Conservation (phyloP, 2,113 vertebrate genomes). For the Indicator indicator region DNA sequence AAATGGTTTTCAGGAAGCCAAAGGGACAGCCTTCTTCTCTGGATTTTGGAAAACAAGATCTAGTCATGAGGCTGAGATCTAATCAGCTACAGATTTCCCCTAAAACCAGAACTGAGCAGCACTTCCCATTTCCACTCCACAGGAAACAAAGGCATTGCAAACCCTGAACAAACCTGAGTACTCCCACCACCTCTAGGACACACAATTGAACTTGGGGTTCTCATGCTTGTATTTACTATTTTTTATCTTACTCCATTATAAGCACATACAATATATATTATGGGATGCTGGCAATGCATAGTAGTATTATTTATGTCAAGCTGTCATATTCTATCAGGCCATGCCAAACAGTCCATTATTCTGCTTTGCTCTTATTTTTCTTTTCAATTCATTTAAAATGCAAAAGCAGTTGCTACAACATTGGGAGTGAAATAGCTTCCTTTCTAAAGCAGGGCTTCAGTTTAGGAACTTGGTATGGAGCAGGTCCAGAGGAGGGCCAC, state of each 20-base stretch:
- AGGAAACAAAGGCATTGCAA: background rate
- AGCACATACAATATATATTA: background rate
- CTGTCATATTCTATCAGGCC: background rate
- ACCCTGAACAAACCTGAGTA: background rate
- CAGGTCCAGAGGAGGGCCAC: too few species aligned
- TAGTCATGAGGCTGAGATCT: background rate
- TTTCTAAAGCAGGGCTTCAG: background rate
- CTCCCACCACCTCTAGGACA: background rate
- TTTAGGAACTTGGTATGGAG: background rate
- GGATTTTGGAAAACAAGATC: background rate
- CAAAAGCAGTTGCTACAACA: background rate
- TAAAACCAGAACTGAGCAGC: background rate
- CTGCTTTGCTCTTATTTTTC: background rate
- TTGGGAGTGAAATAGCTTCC: background rate
- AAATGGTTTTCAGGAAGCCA: background rate
- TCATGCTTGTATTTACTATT: background rate
- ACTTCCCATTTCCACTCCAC: background rate
- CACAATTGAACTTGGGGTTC: background rate
- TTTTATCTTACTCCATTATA: background rate
- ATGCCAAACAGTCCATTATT: background rate
- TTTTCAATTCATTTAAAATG: background rate
- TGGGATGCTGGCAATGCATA: background rate
- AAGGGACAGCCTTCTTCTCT: background rate
- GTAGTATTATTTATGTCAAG: background rate
- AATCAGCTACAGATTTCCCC: background rate